Conservation (phyloP, 2,888 invertebrate genomes). For the Aleiodes alternator region DNA sequence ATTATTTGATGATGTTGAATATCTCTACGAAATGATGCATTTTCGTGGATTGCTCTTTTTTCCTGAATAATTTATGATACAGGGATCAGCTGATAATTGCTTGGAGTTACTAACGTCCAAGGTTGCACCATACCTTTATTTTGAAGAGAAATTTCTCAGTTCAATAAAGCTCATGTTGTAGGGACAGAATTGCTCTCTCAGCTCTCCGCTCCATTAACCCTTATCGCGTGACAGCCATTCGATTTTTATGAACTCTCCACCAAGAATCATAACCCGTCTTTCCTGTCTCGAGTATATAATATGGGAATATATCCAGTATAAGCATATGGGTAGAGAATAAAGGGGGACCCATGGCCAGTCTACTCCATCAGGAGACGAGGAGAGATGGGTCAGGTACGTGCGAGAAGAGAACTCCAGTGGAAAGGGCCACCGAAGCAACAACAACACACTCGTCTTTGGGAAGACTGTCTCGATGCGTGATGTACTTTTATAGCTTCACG, state of each 20-base stretch:
- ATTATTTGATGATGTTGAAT: not conserved
- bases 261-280: conserved; percentile 30
- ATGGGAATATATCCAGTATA: conserved; percentile 1
- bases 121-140: too few species aligned
- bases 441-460: not conserved
- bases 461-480: conserved; percentile 50
- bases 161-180: conserved; percentile 24
- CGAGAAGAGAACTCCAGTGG: conserved; percentile 8
- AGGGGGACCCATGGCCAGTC: conserved; percentile 5
- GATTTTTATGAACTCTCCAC: conserved; percentile 46
- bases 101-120: too few species aligned
- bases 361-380: conserved; percentile 19
- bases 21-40: too few species aligned
- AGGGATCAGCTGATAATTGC: too few species aligned
- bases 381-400: conserved; percentile 46
- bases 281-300: conserved; percentile 35
- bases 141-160: conserved; percentile 8
- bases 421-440: conserved; percentile 36
- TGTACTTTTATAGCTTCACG: conserved; percentile 61
- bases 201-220: conserved; percentile 45
- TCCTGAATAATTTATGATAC: too few species aligned
- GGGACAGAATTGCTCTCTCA: conserved; percentile 19
- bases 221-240: conserved; percentile 48
- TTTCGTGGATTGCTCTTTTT: too few species aligned
- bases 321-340: conserved; percentile 4